These are phyloP conservation scores for Stichodactyla mertensii DNA, from an alignment of 64 coral and sea anemone species.

Conservation along the genomic window DNA sequence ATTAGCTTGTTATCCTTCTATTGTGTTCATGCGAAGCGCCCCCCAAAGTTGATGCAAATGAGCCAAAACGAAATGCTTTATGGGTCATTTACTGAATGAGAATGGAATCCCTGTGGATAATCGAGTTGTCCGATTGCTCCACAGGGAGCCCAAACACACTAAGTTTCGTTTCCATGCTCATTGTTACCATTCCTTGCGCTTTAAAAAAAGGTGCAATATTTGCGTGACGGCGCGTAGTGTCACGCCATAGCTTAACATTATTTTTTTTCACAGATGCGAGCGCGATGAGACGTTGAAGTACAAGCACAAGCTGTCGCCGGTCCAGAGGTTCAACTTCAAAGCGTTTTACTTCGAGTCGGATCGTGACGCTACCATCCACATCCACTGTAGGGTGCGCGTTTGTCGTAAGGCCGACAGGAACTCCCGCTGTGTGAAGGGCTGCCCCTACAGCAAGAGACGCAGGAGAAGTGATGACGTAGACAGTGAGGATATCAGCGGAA, in stretches of 20 bases:
- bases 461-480: neutral
- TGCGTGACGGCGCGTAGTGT: no score
- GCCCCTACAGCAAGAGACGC: constrained; percentile 5
- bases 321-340: constrained; percentile 59
- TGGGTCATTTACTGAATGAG: no score
- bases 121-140: no score
- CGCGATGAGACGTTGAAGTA: constrained; percentile 52
- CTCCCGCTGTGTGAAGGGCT: constrained; percentile 45
- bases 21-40: no score
- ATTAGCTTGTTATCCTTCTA: no score
- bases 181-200: no score
- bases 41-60: no score
- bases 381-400: constrained; percentile 64
- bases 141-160: no score
- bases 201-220: no score
- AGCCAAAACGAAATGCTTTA: no score
- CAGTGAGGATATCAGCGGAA: neutral
- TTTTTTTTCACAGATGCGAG: constrained; percentile 39
- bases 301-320: constrained; percentile 56
- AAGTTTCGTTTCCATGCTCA: no score
- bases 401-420: constrained; percentile 46
- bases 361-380: constrained; percentile 7
- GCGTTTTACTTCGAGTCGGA: constrained; percentile 46
- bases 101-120: no score
- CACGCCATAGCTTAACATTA: neutral